Evolutionary conservation across 2,113 vertebrate genomes (phyloP).

Genomic region (Dipodomys spectabilis): DNA sequence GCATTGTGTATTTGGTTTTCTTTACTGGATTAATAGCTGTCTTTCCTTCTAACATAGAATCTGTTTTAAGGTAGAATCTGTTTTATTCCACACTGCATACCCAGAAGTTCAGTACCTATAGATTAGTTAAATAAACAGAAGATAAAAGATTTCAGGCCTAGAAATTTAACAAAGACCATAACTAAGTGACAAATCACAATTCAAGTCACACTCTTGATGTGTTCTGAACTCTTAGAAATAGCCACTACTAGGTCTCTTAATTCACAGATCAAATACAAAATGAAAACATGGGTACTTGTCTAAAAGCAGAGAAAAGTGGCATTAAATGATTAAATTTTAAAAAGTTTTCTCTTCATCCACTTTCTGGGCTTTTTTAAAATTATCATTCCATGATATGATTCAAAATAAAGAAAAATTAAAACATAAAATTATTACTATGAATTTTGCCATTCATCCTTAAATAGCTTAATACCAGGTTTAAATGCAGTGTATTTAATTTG

Average conservation of each 20-base stretch:
- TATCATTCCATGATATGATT: background rate
- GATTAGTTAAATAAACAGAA: conserved; percentile 41
- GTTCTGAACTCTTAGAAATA: background rate
- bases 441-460: background rate
- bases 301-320: background rate
- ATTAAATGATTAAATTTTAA: background rate
- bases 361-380: background rate
- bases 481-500: background rate
- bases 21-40: background rate
- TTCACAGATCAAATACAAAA: background rate
- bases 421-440: background rate
- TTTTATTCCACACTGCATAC: background rate
- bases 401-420: conserved; percentile 18
- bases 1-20: background rate
- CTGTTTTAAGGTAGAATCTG: background rate
- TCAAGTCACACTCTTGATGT: background rate
- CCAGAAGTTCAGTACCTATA: background rate
- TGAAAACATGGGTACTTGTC: background rate
- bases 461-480: background rate
- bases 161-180: background rate
- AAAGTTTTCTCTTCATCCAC: background rate
- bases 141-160: background rate
- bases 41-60: background rate
- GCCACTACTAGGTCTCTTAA: background rate
- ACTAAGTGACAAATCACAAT: background rate